These are phyloP conservation scores for Hermaeophaga mercurialis DNA, from an alignment of 2,888 invertebrate genomes.

Conservation along the genomic window DNA sequence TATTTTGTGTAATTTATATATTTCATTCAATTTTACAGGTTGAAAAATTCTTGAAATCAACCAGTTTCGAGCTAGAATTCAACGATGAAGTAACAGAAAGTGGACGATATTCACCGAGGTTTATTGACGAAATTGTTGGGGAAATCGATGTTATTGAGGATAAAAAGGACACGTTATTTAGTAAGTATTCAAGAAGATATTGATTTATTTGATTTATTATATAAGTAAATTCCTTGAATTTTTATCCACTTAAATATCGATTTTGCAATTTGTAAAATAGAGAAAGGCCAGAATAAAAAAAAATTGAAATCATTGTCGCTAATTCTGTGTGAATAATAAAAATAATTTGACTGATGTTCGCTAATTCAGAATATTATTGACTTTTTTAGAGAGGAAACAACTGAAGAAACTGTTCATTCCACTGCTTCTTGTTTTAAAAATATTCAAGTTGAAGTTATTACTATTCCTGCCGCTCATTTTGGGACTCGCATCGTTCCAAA, in stretches of 20 bases:
- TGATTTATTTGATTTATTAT: no score
- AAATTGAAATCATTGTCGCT: no score
- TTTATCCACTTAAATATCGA: no score
- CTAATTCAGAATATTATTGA: no score
- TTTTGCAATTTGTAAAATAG: no score
- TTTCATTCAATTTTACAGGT: constrained; percentile 49
- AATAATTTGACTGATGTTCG: no score
- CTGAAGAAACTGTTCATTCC: constrained; percentile 83
- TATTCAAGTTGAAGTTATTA: constrained; percentile 82
- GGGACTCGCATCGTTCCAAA: constrained; percentile 83
- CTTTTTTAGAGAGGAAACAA: constrained; percentile 73
- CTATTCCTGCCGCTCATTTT: constrained; percentile 82
- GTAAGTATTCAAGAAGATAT: no score
- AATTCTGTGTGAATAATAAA: no score
- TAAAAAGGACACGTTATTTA: constrained; percentile 78
- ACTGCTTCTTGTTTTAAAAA: constrained; percentile 77
- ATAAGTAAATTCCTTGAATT: no score
- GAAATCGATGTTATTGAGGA: constrained; percentile 83
- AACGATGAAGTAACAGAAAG: constrained; percentile 77
- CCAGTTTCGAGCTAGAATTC: constrained; percentile 74
- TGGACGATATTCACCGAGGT: constrained; percentile 78
- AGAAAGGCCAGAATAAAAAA: no score
- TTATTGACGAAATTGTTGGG: constrained; percentile 81
- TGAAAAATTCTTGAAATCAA: constrained; percentile 75
- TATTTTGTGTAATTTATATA: no score